phyloP scores from a whole-genome alignment of 2,113 vertebrate genomes.

The Taurulus bubalis region DNA sequence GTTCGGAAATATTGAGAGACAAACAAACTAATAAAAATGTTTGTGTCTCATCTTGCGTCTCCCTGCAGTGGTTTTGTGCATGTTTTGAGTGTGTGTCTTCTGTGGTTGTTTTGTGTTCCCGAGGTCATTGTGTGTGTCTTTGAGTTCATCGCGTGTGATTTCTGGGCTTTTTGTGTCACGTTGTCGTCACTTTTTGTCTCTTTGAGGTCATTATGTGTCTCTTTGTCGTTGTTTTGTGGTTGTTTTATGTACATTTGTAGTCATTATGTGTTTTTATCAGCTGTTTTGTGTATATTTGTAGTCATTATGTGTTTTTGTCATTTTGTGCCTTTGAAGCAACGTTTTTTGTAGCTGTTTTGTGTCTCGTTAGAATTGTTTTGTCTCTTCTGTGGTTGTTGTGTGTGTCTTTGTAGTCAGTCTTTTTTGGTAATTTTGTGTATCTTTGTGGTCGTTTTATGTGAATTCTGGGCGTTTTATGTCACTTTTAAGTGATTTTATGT shows the following conservation, averaged over 20 bases:
- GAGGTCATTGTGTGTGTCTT: neutral
- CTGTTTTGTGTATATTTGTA: no score
- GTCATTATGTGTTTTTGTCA: neutral
- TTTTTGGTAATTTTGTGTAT: constrained; percentile 6
- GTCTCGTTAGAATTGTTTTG: no score
- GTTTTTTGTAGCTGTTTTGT: no score
- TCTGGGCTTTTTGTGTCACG: neutral
- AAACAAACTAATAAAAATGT: no score
- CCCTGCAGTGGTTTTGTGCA: no score
- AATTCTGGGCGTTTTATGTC: neutral
- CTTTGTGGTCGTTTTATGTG: neutral
- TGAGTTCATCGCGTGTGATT: neutral
- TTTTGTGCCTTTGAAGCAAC: no score
- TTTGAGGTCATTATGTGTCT: no score
- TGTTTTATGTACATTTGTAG: no score
- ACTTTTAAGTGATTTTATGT: neutral
- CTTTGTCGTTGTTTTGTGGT: neutral
- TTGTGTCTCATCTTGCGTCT: no score
- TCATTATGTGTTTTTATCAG: no score
- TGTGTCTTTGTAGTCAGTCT: no score
- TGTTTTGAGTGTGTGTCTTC: neutral
- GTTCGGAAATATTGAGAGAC: neutral
- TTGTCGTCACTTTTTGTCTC: neutral
- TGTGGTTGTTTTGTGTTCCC: neutral
- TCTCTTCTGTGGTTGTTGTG: no score